Conservation (phyloP, 2,797 vertebrate genomes). For the Cheirogaleus major region DNA sequence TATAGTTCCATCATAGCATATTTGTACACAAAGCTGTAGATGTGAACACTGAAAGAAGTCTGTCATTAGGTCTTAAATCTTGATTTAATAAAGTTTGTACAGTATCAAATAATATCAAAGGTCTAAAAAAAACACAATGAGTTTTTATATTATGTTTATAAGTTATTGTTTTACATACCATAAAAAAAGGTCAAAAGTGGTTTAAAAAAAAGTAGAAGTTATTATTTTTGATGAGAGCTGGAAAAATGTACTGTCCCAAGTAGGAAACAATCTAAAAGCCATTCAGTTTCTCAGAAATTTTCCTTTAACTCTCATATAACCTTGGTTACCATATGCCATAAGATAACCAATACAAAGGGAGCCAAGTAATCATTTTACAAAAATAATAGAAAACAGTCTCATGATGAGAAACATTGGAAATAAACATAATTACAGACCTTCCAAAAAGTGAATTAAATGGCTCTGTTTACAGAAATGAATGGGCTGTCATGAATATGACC, state of each 20-base stretch:
- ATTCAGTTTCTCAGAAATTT: slow-evolving; percentile 56
- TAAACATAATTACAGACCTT: not conserved
- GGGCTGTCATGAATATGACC: not conserved
- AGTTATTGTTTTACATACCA: slow-evolving; percentile 66
- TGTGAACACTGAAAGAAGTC: slow-evolving; percentile 69
- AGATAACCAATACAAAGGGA: not conserved
- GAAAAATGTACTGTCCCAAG: slow-evolving; percentile 64
- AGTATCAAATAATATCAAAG: slow-evolving; percentile 85
- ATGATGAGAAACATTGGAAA: not conserved
- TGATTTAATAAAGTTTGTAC: slow-evolving; percentile 80
- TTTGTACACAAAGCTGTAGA: slow-evolving; percentile 52
- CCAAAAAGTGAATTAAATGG: not conserved
- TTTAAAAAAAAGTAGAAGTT: slow-evolving; percentile 78
- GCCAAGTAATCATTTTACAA: not conserved
- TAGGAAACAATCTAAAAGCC: slow-evolving; percentile 36
- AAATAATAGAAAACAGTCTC: slow-evolving; percentile 17
- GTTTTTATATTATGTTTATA: slow-evolving; percentile 72
- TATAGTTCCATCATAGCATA: not conserved
- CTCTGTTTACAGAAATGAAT: not conserved
- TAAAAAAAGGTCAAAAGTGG: slow-evolving; percentile 80
- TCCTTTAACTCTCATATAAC: slow-evolving; percentile 40
- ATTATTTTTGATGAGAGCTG: slow-evolving; percentile 71
- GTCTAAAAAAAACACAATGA: slow-evolving; percentile 83
- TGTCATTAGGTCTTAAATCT: slow-evolving; percentile 64
- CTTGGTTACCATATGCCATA: slow-evolving; percentile 43